These are phyloP conservation scores for Ophiothrix spiculata DNA, from an alignment of 35 echinoderm and acorn worm genomes.

Conservation along the genomic window DNA sequence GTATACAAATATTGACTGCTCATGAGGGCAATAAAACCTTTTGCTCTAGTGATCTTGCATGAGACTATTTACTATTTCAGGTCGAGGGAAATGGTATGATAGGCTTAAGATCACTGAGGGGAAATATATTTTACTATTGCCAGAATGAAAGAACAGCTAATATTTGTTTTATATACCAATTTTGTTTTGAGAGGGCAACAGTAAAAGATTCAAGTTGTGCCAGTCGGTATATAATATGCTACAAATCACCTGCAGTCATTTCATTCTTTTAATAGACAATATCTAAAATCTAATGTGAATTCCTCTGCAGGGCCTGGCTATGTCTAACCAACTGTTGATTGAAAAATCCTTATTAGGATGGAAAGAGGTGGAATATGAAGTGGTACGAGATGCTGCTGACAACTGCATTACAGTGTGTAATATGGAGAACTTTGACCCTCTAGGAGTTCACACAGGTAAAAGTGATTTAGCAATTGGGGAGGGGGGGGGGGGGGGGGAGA, in stretches of 20 bases:
- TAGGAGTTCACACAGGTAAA: slow-evolving; percentile 98
- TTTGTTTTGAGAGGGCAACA: too few relatives aligned
- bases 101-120: too few relatives aligned
- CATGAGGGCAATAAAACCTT: too few relatives aligned
- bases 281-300: not conserved
- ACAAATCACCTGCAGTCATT: not conserved
- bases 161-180: too few relatives aligned
- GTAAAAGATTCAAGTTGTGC: not conserved
- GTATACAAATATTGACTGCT: too few relatives aligned
- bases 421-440: slow-evolving; percentile 99
- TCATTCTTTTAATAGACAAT: not conserved
- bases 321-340: slow-evolving; percentile 90
- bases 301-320: slow-evolving; percentile 60
- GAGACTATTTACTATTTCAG: too few relatives aligned
- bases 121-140: too few relatives aligned
- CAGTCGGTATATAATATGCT: not conserved
- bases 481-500: too few relatives aligned
- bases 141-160: too few relatives aligned
- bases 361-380: slow-evolving; percentile 99
- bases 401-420: slow-evolving; percentile 98
- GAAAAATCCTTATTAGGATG: slow-evolving; percentile 95
- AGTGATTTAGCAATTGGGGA: too few relatives aligned
- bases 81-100: too few relatives aligned
- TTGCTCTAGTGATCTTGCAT: too few relatives aligned
- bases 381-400: slow-evolving; percentile 79